Base-by-base conservation (phyloP, 2,797 vertebrate genomes). In the Natrix natrix region DNA sequence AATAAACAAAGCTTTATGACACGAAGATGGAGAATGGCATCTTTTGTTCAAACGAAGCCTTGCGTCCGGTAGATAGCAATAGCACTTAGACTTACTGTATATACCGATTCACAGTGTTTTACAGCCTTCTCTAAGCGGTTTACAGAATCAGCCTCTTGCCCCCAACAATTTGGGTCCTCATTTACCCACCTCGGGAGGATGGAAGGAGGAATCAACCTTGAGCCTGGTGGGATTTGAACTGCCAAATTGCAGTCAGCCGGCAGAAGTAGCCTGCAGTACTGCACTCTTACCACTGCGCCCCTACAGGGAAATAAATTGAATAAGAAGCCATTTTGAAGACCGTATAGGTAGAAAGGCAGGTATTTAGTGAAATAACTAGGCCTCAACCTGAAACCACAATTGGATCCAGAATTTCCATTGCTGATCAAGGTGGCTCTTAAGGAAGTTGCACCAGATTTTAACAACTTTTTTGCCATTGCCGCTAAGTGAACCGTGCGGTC, bases 1-100 rank as follows among this genome's bases (percentile, higher is more conserved):
- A 96, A 94, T 96, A 95, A 97, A 95, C 90, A 89, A 94, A 93
- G 94, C 95, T 95, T 94, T 96, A 95, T 91, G 94, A 48, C 93
- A 89, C 94, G 90, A 95, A 0, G 52, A 92, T 93, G 88, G 91
- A 93, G 61, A 92, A 94, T 86, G 94, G 94, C 95, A 13, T 61
- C 4, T 52, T 63, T 91, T 60, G 20, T 87, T 48, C 60, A 32
- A 6, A 57, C 54, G 48, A 54, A 93, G 56, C 57, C 2, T 59
- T 61, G 14, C 1, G 10, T 22, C 14, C 8, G 17, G 74, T 10
- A 32, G 78, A 3, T 60, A 52, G 48, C 48, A 43, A 43, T 43
- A 43, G 43, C 43, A 43, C 43, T 43, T 43, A 43, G 43, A 43
- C 43, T 43, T 43, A 37, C 32, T 37, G 32, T 37, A 43, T 43